Base-by-base conservation (phyloP, 2,888 invertebrate genomes). In the Cantharis nigra region DNA sequence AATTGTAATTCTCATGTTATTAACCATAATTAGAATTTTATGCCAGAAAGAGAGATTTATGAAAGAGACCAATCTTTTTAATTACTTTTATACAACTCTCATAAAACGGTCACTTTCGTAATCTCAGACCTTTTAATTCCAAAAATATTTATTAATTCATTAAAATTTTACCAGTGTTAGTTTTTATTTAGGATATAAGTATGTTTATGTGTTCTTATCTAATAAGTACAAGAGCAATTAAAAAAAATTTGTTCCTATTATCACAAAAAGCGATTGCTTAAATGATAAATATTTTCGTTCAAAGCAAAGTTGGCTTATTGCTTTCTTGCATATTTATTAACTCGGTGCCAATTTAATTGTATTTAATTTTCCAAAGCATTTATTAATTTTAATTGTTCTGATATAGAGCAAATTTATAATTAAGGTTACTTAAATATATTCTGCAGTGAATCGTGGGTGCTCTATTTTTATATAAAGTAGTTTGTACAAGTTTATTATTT, bases 371-470 rank as follows among this genome's bases (percentile, higher is more conserved):
- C 71, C 75, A 75, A 75, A 75, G 75, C 75, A 71, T 75, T 75
- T 75, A 74, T 70, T 63, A 67, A 75, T 75, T 70, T 63, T 74
- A 69, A 71, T 20, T 33, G 18, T 33, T 23, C 14, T 70, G 62
- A 69, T 28, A 62, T 20, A n/a, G 30, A 14, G 23, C 33, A 69
- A 49, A 62, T 20, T 63, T 18, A 71, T 20, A 62, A 30, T 16
- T 30, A 71, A 63, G 49, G 28, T 63, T 20, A 72, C 65, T 70
- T 72, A 33, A 16, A 80, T 78, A 78, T 77, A 72, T 78, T 77
- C 75, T 71, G 76, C 75, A 71, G 74, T 78, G 81, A 81, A 81
- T 82, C 80, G 71, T 78, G 74, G 81, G 80, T 82, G 82, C 82
- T 82, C 80, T 78, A 72, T 78, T 78, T 75, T 75, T 78, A 72